phyloP scores from a whole-genome alignment of 2,888 invertebrate species.

The Lymantria dispar region DNA sequence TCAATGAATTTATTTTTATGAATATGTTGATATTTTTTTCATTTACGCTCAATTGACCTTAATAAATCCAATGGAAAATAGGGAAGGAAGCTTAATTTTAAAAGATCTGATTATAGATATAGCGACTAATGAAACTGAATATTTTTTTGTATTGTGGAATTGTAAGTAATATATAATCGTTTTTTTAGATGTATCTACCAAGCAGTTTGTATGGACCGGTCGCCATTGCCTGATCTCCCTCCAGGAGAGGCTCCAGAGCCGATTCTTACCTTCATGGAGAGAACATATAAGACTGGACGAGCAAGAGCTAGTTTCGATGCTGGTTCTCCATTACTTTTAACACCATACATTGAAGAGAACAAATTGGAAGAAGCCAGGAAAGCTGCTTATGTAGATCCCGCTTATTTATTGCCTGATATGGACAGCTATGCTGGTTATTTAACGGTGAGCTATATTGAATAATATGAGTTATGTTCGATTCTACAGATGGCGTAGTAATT shows the following conservation, averaged over 20 bases:
- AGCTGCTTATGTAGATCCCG: constrained; percentile 66
- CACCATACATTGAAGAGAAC: constrained; percentile 78
- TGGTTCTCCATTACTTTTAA: constrained; percentile 80
- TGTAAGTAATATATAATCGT: too few relatives aligned
- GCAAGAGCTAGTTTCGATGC: constrained; percentile 50
- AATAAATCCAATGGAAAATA: too few relatives aligned
- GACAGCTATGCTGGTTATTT: constrained; percentile 76
- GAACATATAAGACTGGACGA: constrained; percentile 53
- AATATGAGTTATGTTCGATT: too few relatives aligned
- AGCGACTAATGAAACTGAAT: too few relatives aligned
- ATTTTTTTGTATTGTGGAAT: too few relatives aligned
- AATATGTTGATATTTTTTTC: too few relatives aligned
- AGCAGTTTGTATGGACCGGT: constrained; percentile 41
- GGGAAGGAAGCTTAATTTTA: too few relatives aligned
- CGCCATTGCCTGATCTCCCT: constrained; percentile 61
- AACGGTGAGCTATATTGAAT: constrained; percentile 49
- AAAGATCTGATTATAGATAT: too few relatives aligned
- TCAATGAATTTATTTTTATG: too few relatives aligned
- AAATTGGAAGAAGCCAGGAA: constrained; percentile 74
- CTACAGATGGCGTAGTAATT: too few relatives aligned
- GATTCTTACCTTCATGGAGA: constrained; percentile 68
- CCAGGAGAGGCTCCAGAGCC: constrained; percentile 75
- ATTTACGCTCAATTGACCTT: too few relatives aligned
- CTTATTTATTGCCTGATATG: constrained; percentile 65
- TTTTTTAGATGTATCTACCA: constrained; percentile 45